Evolutionary conservation across 2,888 invertebrate genomes (phyloP).

Genomic region (Rhodophaea formosa): DNA sequence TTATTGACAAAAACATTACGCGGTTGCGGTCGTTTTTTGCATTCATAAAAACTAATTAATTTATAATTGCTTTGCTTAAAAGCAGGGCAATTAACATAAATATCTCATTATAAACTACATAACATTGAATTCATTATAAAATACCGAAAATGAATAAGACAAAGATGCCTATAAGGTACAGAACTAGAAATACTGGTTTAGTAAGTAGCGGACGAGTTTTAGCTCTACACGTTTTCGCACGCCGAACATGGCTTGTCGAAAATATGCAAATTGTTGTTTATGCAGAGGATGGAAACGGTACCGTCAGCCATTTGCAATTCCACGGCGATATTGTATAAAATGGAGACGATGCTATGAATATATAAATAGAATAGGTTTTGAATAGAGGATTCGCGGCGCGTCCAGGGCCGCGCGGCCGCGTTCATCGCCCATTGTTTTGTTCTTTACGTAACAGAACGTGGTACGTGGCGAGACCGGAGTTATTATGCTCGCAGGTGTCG

Average conservation of each 20-base stretch:
- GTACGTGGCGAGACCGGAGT: conserved; percentile 50
- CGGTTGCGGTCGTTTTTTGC: background rate
- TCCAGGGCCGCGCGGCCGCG: conserved; percentile 66
- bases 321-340: conserved; percentile 61
- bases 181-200: conserved; percentile 26
- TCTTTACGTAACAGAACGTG: conserved; percentile 63
- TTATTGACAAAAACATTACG: background rate
- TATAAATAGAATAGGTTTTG: conserved; percentile 51
- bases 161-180: conserved; percentile 10
- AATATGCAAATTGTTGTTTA: conserved; percentile 66
- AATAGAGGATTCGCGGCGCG: conserved; percentile 57
- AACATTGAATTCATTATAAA: background rate
- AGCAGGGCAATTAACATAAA: background rate
- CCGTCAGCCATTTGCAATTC: conserved; percentile 63
- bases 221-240: conserved; percentile 36
- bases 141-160: conserved; percentile 3
- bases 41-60: background rate
- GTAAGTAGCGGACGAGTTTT: conserved; percentile 21
- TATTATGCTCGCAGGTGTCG: conserved; percentile 63
- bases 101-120: background rate
- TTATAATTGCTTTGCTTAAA: conserved; percentile 2
- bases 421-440: conserved; percentile 65
- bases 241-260: conserved; percentile 44
- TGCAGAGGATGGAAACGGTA: conserved; percentile 66
- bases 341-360: conserved; percentile 62